Percentiles rank a stretch among this genome's conserved stretches.
phyloP scores from a whole-genome alignment of 2,888 invertebrate species.

The Neoaliturus tenellus region DNA sequence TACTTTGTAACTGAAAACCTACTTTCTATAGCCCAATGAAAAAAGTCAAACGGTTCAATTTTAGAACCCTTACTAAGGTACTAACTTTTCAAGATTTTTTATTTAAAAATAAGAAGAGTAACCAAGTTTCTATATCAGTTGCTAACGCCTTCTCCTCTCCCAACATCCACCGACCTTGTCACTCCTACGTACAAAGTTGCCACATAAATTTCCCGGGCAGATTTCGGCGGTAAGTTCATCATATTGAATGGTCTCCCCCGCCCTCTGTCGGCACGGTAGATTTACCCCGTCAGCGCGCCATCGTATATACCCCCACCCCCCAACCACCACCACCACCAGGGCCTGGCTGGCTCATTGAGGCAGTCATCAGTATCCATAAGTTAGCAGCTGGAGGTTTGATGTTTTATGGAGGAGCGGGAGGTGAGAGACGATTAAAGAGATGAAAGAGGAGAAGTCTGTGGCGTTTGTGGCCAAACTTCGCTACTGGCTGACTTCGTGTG shows the following conservation, averaged over 20 bases:
- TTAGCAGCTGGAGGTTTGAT: conserved; percentile 67
- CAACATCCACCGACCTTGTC: too few relatives aligned
- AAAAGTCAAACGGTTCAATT: too few relatives aligned
- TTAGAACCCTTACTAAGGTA: too few relatives aligned
- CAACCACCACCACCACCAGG: too few relatives aligned
- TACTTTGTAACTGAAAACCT: too few relatives aligned
- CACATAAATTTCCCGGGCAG: conserved; percentile 40
- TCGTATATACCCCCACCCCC: conserved; percentile 10
- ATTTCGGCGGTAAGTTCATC: conserved; percentile 49
- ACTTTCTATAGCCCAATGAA: too few relatives aligned
- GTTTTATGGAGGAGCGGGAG: conserved; percentile 65
- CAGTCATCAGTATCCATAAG: conserved; percentile 70
- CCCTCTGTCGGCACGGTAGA: conserved; percentile 19
- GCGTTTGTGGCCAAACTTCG: conserved; percentile 46
- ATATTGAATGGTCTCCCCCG: conserved; percentile 23
- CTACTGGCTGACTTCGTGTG: too few relatives aligned
- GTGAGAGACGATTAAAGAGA: conserved; percentile 56
- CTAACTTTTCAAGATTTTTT: too few relatives aligned
- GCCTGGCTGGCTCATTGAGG: conserved; percentile 66
- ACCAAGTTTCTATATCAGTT: too few relatives aligned
- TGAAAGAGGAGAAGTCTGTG: conserved; percentile 55
- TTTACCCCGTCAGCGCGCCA: conserved; percentile 34
- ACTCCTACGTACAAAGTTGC: too few relatives aligned
- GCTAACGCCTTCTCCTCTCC: too few relatives aligned
- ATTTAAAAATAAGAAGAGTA: too few relatives aligned